Evolutionary conservation across 2,888 invertebrate species (phyloP), one percentile per base, ranked within the genome.

Genomic region (Andrena praecox): DNA sequence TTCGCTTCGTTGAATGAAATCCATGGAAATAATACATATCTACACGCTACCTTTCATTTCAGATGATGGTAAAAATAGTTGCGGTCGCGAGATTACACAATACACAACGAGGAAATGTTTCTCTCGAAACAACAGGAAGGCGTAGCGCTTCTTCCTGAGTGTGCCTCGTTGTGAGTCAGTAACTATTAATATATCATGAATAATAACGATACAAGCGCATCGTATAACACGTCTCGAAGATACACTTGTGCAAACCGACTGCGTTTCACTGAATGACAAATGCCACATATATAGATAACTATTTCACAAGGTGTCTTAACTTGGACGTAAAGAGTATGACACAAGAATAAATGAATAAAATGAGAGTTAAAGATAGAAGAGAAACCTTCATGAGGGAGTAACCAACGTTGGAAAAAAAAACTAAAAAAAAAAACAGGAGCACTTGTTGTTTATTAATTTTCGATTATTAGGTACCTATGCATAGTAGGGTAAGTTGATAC

Each of bases 71-170:
- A 56, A 27, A 56, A 24, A 56, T 56, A 56, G 24, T 10, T 8
- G 12, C 4, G 24, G 5, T 27, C 10, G 2, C 10, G 56, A 56
- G 27, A 56, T 56, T 56, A 56, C 56, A 56, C 56, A 56, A 56
- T 56, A 12, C 24, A 24, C n/a, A 60, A 16, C 63, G 42, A 35
- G 63, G 24, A 64, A 64, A 48, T 48, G 35, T 64, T 64, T 64
- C n/a, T 48, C 48, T 7, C 48, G 27, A 73, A 20, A 64, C 20
- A 54, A 42, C 54, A 4, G 24, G 5, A 64, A 54, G 24, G 29
- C 1, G 2, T 27, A 52, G 42, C 50, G 20, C 10, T 54, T 42
- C 35, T 20, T n/a, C 42, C n/a, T 35, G 2, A 24, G n/a, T 8
- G 63, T 54, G 31, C 20, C 24, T 29, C 12, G 8, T 42, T 20